Conservation (phyloP, 1,140 invertebrate genomes). For the Teleogryllus occipitalis region DNA sequence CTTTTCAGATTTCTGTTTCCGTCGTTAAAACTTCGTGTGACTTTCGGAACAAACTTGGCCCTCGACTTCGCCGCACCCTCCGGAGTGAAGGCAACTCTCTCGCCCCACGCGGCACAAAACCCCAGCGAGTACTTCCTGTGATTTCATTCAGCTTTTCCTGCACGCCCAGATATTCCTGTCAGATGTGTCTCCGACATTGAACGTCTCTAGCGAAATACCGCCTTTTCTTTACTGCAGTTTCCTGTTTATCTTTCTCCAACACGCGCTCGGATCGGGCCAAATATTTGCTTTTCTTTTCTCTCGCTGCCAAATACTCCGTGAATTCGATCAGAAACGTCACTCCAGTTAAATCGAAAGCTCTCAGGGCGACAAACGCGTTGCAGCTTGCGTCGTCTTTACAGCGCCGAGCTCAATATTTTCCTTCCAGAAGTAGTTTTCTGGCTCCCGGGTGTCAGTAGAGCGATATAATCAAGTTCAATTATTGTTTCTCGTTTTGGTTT, state of each 20-base stretch:
- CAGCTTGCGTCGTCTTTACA: background rate
- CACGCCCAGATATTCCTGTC: background rate
- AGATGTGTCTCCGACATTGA: background rate
- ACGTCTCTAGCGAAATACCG: background rate
- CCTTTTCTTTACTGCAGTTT: background rate
- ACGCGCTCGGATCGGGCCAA: background rate
- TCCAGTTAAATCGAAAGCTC: background rate
- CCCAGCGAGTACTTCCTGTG: background rate
- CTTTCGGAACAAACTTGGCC: background rate
- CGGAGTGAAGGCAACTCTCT: background rate
- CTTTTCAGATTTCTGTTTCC: background rate
- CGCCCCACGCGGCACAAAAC: background rate
- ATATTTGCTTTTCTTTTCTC: slow-evolving; percentile 2
- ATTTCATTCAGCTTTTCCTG: background rate
- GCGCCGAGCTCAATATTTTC: background rate
- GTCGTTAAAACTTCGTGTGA: background rate
- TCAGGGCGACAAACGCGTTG: background rate
- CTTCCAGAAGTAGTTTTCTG: background rate
- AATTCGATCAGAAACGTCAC: slow-evolving; percentile 4
- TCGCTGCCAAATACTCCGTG: background rate
- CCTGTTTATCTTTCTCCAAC: background rate
- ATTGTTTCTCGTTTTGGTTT: background rate
- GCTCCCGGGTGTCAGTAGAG: background rate
- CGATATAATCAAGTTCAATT: background rate
- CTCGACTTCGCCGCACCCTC: background rate